Conservation (phyloP, 2,797 vertebrate genomes). For the Chaunax sp. region DNA sequence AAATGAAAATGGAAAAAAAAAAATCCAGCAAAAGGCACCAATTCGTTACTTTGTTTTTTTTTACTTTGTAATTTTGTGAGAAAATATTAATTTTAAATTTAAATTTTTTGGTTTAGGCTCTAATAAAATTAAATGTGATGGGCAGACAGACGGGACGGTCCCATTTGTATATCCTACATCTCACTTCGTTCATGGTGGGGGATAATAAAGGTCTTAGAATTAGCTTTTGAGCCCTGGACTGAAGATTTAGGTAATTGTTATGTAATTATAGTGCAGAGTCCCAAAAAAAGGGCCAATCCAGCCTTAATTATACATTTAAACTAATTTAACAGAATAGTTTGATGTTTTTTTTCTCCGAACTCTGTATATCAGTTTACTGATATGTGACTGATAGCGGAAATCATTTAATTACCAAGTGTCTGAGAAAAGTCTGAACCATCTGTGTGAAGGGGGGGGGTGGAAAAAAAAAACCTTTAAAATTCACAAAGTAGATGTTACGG, state of each 20-base stretch:
- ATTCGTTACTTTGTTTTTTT: too few species aligned
- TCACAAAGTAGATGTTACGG: slow-evolving; percentile 4
- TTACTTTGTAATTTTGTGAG: too few species aligned
- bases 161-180: too few species aligned
- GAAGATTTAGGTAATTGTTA: background rate
- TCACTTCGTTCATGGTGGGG: too few species aligned
- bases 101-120: too few species aligned
- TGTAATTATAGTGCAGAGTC: background rate
- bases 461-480: slow-evolving; percentile 21
- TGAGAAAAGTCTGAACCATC: slow-evolving; percentile 25
- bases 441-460: too few species aligned
- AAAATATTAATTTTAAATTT: too few species aligned
- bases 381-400: slow-evolving; percentile 18
- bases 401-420: slow-evolving; percentile 33
- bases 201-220: background rate
- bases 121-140: too few species aligned
- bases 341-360: background rate
- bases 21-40: too few species aligned
- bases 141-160: too few species aligned
- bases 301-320: background rate
- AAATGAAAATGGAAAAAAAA: too few species aligned
- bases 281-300: background rate
- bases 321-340: background rate
- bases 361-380: slow-evolving; percentile 7
- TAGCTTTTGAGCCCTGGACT: background rate